These are phyloP conservation scores for Enteromius anoplus DNA, from an alignment of 2,797 vertebrate species.

Conservation along the genomic window DNA sequence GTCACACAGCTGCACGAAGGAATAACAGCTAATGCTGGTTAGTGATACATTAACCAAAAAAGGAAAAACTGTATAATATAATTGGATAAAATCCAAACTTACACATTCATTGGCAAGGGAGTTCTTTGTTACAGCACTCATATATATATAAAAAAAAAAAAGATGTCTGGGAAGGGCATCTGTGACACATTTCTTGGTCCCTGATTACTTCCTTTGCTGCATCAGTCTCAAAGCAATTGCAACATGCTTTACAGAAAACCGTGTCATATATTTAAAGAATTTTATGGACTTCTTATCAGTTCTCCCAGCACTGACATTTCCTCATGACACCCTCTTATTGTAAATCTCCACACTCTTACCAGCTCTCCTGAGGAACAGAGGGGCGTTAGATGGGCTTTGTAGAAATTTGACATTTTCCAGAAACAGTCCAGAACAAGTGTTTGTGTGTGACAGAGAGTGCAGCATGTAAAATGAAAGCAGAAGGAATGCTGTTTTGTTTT, in stretches of 20 bases:
- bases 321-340: neutral
- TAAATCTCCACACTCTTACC: neutral
- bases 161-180: neutral
- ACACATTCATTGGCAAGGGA: neutral
- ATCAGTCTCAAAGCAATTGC: neutral
- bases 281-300: neutral
- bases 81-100: neutral
- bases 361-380: conserved; percentile 34
- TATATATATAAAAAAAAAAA: neutral
- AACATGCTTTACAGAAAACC: neutral
- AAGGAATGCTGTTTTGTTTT: conserved; percentile 9
- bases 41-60: neutral
- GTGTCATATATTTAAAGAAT: neutral
- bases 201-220: neutral
- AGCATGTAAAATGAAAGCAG: neutral
- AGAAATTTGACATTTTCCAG: conserved; percentile 8
- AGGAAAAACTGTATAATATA: neutral
- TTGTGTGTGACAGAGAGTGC: neutral
- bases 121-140: neutral
- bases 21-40: neutral
- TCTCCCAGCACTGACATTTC: neutral
- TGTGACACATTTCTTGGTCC: neutral
- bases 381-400: neutral
- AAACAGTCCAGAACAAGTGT: conserved; percentile 34
- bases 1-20: neutral